These are phyloP conservation scores for Elysia crispata DNA, from an alignment of 2,888 invertebrate genomes.

Conservation along the genomic window DNA sequence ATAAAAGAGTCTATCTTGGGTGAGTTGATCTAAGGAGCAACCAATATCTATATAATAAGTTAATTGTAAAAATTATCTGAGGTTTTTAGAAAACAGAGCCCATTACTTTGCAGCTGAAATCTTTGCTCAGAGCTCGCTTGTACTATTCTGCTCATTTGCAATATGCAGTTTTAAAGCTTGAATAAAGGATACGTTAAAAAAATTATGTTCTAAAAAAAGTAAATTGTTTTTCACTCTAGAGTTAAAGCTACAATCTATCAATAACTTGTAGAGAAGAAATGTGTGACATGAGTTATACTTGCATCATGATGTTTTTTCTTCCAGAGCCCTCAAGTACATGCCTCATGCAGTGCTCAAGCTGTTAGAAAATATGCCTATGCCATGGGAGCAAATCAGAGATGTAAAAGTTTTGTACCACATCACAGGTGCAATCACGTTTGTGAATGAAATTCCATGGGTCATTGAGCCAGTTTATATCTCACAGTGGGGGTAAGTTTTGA, in stretches of 20 bases:
- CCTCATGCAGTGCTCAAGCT: constrained; percentile 99
- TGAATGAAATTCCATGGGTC: constrained; percentile 99
- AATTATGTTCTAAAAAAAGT: too few species aligned
- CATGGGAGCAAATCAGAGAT: constrained; percentile 99
- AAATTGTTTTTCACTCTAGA: too few species aligned
- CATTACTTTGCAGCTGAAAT: too few species aligned
- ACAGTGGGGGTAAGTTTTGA: constrained; percentile 92
- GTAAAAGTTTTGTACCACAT: constrained; percentile 97
- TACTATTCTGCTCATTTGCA: too few species aligned
- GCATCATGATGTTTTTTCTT: constrained; percentile 48
- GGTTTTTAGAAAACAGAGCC: too few species aligned
- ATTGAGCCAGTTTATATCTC: constrained; percentile 99
- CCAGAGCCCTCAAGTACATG: constrained; percentile 98
- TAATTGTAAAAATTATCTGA: too few species aligned
- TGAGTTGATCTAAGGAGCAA: constrained; percentile 71
- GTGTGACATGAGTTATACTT: background rate
- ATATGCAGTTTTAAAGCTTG: too few species aligned
- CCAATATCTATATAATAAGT: too few species aligned
- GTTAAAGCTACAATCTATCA: too few species aligned
- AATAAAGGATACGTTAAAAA: too few species aligned
- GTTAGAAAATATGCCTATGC: constrained; percentile 99
- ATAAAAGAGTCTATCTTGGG: constrained; percentile 98
- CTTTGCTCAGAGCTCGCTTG: too few species aligned
- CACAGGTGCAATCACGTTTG: constrained; percentile 99
- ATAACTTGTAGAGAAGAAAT: background rate